Evolutionary conservation across 2,797 vertebrate genomes (phyloP), one percentile per base, ranked within the genome.

Genomic region (Gephyroberyx darwinii): DNA sequence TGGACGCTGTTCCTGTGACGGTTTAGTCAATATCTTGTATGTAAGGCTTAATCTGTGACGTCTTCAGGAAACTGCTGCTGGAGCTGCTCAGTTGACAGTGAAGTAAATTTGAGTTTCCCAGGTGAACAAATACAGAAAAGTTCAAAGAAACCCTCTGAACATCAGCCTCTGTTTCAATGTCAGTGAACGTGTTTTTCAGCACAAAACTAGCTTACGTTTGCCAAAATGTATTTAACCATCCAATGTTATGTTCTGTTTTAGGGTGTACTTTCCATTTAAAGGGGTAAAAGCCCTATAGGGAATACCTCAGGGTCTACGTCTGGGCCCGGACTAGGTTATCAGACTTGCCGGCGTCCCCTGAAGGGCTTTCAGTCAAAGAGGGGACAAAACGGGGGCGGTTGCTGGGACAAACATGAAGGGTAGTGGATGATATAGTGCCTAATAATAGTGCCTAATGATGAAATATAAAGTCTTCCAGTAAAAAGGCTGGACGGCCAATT

Each of bases 281-380:
- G 45, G 45, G 45, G 45, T 52, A 35, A 63, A 58, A 51, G 41
- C 16, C 33, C 35, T 52, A 67, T 7, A 20, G 66, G 43, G 41
- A 83, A 75, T 79, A 69, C 31, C 45, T 78, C 39, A 20, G 22
- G 13, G 59, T 65, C 65, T 71, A 74, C 1, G 8, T 41, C 35
- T 33, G 43, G 54, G 33, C 10, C 31, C 37, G 22, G 33, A 69
- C 50, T 43, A 74, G 50, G 57, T 71, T 71, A 77, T 83, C 72
- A 72, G 65, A 77, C 77, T 72, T n/a, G 20, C 52, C 47, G 77
- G 78, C 41, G 54, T 70, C 66, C 67, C 37, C 31, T 5, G 16
- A 65, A 70, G 56, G 52, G 48, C 65, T 63, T 77, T 54, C 39
- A 68, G 19, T 64, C 53, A 69, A 43, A 52, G 17, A 14, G 37